Evolutionary conservation across 2,888 invertebrate species (phyloP).

Genomic region (Cetonia aurata): DNA sequence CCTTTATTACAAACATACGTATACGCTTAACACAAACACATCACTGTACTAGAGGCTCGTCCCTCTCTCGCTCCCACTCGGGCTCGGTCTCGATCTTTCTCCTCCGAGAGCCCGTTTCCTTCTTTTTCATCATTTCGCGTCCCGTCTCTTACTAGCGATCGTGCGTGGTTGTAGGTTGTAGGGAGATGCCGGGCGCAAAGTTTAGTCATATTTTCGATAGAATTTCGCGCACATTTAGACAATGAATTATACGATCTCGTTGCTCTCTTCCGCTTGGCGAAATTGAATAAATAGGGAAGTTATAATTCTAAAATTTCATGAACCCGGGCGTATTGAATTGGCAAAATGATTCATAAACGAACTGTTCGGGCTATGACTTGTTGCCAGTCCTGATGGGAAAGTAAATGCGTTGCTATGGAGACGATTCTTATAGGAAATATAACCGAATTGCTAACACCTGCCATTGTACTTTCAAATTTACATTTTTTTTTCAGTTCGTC

Average conservation of each 20-base stretch:
- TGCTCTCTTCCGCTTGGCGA: not conserved
- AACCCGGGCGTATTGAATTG: not conserved
- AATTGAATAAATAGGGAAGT: slow-evolving; percentile 8
- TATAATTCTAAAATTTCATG: not conserved
- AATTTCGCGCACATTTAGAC: slow-evolving; percentile 2
- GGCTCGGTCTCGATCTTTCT: slow-evolving; percentile 41
- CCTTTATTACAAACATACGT: slow-evolving; percentile 37
- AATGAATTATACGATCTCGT: slow-evolving; percentile 1
- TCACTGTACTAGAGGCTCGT: slow-evolving; percentile 35
- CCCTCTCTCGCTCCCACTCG: slow-evolving; percentile 30
- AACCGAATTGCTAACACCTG: too few relatives aligned
- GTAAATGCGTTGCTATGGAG: too few relatives aligned
- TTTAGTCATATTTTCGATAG: slow-evolving; percentile 13
- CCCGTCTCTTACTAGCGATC: too few relatives aligned
- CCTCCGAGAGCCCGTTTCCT: not conserved
- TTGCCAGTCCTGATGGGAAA: too few relatives aligned
- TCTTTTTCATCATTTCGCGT: not conserved
- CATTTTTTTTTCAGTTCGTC: too few relatives aligned
- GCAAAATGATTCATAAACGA: too few relatives aligned
- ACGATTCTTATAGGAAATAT: too few relatives aligned
- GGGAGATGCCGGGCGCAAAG: slow-evolving; percentile 9
- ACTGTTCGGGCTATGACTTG: too few relatives aligned
- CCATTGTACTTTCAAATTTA: too few relatives aligned
- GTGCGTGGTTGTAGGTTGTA: too few relatives aligned
- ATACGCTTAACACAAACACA: slow-evolving; percentile 34